Conservation (phyloP, 2,113 vertebrate genomes). For the Uria aalge region DNA sequence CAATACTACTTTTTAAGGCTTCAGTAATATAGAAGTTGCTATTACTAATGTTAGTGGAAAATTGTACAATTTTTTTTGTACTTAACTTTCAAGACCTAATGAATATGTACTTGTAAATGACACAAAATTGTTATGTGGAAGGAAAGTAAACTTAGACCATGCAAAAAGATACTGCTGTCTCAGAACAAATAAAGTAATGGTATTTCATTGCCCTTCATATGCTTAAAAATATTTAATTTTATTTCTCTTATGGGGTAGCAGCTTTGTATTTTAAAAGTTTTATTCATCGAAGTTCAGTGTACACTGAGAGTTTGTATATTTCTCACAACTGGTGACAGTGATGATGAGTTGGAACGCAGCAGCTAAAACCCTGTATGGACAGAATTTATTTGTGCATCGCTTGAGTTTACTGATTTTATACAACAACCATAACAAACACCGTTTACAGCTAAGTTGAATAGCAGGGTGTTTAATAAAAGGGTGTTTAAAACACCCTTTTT, state of each 20-base stretch:
- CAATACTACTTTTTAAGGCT: background rate
- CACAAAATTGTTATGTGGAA: background rate
- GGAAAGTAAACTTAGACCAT: background rate
- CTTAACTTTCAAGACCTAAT: background rate
- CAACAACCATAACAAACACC: background rate
- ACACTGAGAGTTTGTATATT: background rate
- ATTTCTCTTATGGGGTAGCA: background rate
- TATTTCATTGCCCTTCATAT: background rate
- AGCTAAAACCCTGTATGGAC: background rate
- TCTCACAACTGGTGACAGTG: background rate
- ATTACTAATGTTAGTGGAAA: background rate
- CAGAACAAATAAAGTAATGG: background rate
- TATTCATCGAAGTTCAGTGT: background rate
- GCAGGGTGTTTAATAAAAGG: too few relatives aligned
- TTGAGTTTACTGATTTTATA: background rate
- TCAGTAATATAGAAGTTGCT: background rate
- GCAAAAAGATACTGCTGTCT: background rate
- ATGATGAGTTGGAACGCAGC: background rate
- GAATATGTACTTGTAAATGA: background rate
- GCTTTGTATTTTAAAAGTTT: background rate
- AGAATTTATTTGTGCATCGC: background rate
- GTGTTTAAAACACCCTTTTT: background rate
- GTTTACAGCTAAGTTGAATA: background rate
- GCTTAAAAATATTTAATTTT: background rate
- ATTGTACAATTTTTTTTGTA: background rate